Conservation (phyloP, 2,113 vertebrate genomes). For the Anarrhichthys ocellatus region DNA sequence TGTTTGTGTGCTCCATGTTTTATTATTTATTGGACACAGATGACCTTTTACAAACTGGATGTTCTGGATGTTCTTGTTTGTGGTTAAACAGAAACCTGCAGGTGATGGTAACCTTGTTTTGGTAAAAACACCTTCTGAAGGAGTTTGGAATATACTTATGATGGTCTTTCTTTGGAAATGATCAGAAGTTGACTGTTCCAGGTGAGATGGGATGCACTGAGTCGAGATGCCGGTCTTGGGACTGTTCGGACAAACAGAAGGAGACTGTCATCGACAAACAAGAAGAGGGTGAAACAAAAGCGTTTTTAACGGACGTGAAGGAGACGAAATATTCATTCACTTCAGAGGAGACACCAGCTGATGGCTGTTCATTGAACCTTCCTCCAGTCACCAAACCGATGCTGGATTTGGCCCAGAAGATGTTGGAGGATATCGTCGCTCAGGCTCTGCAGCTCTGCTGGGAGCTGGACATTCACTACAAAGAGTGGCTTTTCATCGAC, state of each 20-base stretch:
- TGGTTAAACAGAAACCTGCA: background rate
- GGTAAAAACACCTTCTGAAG: no score
- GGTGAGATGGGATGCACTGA: constrained; percentile 22
- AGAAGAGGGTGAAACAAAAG: background rate
- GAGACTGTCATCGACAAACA: background rate
- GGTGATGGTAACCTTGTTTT: background rate
- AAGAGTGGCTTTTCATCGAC: constrained; percentile 51
- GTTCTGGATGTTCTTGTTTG: background rate
- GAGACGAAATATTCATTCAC: background rate
- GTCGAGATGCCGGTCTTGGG: constrained; percentile 10
- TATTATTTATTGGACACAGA: background rate
- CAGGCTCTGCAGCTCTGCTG: constrained; percentile 61
- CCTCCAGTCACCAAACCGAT: background rate
- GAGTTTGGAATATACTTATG: background rate
- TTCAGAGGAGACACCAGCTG: background rate
- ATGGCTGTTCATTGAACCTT: background rate
- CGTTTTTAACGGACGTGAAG: background rate
- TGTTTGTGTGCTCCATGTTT: background rate
- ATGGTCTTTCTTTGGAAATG: background rate
- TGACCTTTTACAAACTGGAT: background rate
- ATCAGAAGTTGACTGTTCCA: background rate
- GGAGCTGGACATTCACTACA: constrained; percentile 12
- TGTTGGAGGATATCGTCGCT: constrained; percentile 39
- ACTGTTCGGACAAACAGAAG: background rate
- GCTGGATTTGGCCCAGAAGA: constrained; percentile 30